Evolutionary conservation across 2,888 invertebrate species (phyloP).

Genomic region (Dorcus hopei): DNA sequence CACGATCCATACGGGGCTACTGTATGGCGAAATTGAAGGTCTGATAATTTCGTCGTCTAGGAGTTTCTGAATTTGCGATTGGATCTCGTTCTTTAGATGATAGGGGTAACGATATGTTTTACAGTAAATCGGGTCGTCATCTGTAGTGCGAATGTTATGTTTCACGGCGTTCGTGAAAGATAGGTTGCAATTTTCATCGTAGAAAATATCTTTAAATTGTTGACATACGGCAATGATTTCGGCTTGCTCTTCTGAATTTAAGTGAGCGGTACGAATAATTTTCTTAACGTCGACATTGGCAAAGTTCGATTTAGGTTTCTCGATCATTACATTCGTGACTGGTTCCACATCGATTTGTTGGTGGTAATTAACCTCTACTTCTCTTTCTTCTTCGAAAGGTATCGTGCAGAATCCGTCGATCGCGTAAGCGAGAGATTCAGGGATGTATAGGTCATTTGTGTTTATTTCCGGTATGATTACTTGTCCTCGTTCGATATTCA

Average conservation of each 20-base stretch:
- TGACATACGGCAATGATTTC: slow-evolving; percentile 6
- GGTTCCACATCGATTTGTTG: background rate
- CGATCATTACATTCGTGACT: background rate
- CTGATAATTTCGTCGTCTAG: slow-evolving; percentile 25
- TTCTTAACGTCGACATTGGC: too few relatives aligned
- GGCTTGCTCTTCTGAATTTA: slow-evolving; percentile 13
- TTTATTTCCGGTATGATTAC: background rate
- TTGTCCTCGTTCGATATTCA: slow-evolving; percentile 6
- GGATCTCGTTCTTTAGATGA: slow-evolving; percentile 29
- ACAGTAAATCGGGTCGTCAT: slow-evolving; percentile 21
- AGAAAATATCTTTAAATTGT: slow-evolving; percentile 9
- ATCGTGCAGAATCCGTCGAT: background rate
- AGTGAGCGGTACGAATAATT: background rate
- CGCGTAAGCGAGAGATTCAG: background rate
- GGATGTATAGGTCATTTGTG: background rate
- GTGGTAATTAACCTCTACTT: background rate
- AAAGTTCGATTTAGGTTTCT: background rate
- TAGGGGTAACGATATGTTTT: slow-evolving; percentile 31
- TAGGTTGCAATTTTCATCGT: background rate
- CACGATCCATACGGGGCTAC: slow-evolving; percentile 19
- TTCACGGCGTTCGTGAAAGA: slow-evolving; percentile 26
- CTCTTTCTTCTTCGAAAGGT: background rate
- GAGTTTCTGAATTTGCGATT: slow-evolving; percentile 24
- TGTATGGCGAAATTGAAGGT: slow-evolving; percentile 21
- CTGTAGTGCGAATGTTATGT: slow-evolving; percentile 23